Evolutionary conservation across 2,113 vertebrate genomes (phyloP), one percentile per base, ranked within the genome.

Genomic region (Chloropsis cyanopogon): DNA sequence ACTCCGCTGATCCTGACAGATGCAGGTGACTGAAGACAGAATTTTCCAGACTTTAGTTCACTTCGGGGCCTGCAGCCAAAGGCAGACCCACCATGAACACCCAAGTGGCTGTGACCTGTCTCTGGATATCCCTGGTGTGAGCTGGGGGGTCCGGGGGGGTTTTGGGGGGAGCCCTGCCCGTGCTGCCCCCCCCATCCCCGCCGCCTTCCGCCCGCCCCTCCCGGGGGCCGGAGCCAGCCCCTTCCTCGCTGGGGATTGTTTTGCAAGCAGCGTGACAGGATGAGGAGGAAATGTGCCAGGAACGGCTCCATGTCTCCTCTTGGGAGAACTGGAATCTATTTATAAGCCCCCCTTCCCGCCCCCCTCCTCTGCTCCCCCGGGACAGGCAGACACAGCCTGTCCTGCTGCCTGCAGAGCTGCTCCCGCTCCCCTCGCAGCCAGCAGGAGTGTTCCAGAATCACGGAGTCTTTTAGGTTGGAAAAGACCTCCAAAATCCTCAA

Each of bases 201-300:
- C 24, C 0, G 2, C 91, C 69, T 92, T 80, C 94, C 35, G 0
- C 64, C 87, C 9, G 4, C 88, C 84, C 56, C 63, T 46, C 31
- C 72, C 60, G 4, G 85, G 92, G 82, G 29, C 82, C 47, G 28
- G 26, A 69, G 56, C 73, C 85, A 68, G 44, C 84, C 75, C 89
- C 72, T 92, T 92, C 87, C 92, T 90, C 57, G 22, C 42, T 33
- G 5, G 10, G 79, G 93, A 91, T 93, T 96, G 94, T 95, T 97
- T 92, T 90, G 93, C 94, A 71, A 82, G 92, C 93, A 47, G 86
- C 64, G 44, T 96, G 96, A 97, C 96, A 96, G 96, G 96, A 97
- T 95, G 96, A 73, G 90, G 94, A 95, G 96, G 96, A 97, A 96
- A 94, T 78, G 93, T 96, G 96, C 95, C 96, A 96, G 94, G 92